Evolutionary conservation across 2,888 invertebrate species (phyloP).

Genomic region (Drosophila testacea): DNA sequence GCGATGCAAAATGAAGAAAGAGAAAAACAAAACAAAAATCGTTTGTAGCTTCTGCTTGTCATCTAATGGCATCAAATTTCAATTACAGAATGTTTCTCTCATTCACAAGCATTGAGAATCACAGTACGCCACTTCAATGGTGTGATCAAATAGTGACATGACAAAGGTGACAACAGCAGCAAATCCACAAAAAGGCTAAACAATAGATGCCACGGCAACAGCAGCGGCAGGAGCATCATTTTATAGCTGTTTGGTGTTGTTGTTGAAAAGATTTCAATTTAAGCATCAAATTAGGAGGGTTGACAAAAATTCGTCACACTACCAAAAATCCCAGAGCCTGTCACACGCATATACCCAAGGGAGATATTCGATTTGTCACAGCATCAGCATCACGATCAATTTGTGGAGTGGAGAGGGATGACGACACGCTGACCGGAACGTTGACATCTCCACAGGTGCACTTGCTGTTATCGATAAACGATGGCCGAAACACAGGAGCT

Average conservation of each 20-base stretch:
- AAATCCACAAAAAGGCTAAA: constrained; percentile 78
- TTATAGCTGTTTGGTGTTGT: constrained; percentile 42
- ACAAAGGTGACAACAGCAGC: constrained; percentile 73
- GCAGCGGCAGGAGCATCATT: constrained; percentile 27
- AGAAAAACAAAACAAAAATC: constrained; percentile 1
- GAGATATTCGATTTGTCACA: constrained; percentile 46
- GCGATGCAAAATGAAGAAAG: constrained; percentile 40
- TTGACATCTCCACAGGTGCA: constrained; percentile 25
- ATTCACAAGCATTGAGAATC: constrained; percentile 53
- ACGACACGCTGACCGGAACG: constrained; percentile 14
- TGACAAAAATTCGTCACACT: constrained; percentile 76
- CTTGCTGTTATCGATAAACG: constrained; percentile 16
- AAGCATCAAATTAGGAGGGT: constrained; percentile 77
- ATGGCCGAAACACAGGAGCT: constrained; percentile 8
- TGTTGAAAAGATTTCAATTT: constrained; percentile 65
- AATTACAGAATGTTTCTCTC: constrained; percentile 80
- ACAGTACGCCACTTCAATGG: constrained; percentile 56
- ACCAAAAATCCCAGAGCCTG: constrained; percentile 41
- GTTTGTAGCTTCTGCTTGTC: constrained; percentile 57
- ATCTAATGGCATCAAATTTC: constrained; percentile 83
- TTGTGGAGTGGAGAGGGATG: background rate
- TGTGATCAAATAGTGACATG: constrained; percentile 74
- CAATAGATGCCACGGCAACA: constrained; percentile 61
- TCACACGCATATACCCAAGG: constrained; percentile 34
- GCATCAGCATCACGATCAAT: constrained; percentile 34